Conservation (phyloP, 2,113 vertebrate genomes). For the Mastomys coucha region DNA sequence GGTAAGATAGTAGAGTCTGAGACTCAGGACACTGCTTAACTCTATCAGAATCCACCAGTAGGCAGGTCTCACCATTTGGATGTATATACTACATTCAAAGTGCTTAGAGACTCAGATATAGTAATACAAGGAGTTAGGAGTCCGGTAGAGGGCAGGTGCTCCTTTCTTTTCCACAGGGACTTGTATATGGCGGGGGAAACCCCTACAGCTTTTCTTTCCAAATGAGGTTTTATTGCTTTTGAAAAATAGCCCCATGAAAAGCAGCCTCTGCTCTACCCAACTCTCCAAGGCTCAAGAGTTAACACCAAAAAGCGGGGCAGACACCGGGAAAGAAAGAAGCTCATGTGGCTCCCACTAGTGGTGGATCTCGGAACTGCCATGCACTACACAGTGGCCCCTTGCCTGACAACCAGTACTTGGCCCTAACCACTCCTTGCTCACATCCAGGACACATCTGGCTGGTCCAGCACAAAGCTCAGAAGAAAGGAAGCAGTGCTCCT, state of each 20-base stretch:
- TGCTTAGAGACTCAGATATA: slow-evolving; percentile 48
- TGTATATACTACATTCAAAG: slow-evolving; percentile 67
- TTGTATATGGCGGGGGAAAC: not conserved
- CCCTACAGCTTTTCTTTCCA: slow-evolving; percentile 31
- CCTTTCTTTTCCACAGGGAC: not conserved
- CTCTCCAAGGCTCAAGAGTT: not conserved
- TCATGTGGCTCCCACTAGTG: not conserved
- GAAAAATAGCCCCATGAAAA: slow-evolving; percentile 38
- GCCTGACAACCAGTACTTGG: not conserved
- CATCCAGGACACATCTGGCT: not conserved
- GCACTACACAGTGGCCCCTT: not conserved
- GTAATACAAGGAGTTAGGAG: not conserved
- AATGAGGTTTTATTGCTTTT: slow-evolving; percentile 67
- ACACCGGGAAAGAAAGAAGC: not conserved
- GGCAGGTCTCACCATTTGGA: slow-evolving; percentile 60
- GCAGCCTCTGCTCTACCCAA: not conserved
- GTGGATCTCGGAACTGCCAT: not conserved
- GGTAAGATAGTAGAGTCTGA: not conserved
- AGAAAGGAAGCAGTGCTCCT: not conserved
- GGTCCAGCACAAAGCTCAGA: not conserved
- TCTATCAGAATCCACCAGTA: not conserved
- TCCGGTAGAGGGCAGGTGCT: not conserved
- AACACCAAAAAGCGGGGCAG: not conserved
- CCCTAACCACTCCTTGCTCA: not conserved
- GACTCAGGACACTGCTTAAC: not conserved